Evolutionary conservation across 1,140 invertebrate species (phyloP).

Genomic region (Drosophila littoralis): DNA sequence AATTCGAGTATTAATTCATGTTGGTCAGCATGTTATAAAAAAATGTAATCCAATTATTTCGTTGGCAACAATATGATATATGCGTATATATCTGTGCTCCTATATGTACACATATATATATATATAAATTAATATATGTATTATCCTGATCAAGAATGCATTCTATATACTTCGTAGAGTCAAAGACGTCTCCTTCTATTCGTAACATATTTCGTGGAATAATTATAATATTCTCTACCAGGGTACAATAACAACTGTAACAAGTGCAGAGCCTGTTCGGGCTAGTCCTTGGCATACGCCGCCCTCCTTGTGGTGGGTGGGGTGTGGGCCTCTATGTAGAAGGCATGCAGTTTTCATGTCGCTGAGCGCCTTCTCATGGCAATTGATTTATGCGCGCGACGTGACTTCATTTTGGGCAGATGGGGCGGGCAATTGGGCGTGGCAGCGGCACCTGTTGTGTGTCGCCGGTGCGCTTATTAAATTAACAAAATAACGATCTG

Average conservation of each 20-base stretch:
- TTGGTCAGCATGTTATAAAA: no score
- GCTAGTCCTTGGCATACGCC: not conserved
- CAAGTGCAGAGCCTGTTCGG: not conserved
- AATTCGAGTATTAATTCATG: no score
- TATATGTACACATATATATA: no score
- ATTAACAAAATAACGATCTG: slow-evolving; percentile 76
- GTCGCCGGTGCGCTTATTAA: slow-evolving; percentile 62
- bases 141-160: no score
- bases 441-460: slow-evolving; percentile 58
- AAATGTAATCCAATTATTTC: no score
- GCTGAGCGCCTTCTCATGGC: slow-evolving; percentile 64
- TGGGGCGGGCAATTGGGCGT: slow-evolving; percentile 14
- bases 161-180: no score
- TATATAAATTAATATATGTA: no score
- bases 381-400: slow-evolving; percentile 77
- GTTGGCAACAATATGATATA: no score
- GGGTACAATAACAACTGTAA: not conserved
- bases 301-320: not conserved
- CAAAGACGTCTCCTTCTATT: no score
- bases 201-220: not conserved
- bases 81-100: no score
- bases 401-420: slow-evolving; percentile 70
- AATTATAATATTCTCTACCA: not conserved
- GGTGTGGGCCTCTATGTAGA: not conserved
- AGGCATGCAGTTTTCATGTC: slow-evolving; percentile 61